A percentile compares a stretch with the other conserved stretches of the same genome.
Evolutionary conservation across 2,888 invertebrate genomes (phyloP).

Genomic region (Cordylochernes scorpioides): DNA sequence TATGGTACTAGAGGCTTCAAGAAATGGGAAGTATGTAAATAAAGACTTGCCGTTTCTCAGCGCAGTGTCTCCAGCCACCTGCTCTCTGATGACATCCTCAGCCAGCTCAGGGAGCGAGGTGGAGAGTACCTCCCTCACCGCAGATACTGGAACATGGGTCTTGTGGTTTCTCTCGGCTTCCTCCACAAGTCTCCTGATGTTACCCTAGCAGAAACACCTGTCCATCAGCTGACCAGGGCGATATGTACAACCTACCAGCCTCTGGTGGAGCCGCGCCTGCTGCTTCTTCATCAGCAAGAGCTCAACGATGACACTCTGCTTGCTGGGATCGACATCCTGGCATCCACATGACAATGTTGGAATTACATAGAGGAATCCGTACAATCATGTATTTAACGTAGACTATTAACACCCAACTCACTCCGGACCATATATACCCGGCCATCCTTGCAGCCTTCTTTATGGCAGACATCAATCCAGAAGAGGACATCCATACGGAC

Average conservation of each 20-base stretch:
- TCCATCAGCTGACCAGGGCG: background rate
- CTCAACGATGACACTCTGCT: constrained; percentile 25
- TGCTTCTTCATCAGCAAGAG: constrained; percentile 24
- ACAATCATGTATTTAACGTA: too few species aligned
- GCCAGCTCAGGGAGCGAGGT: constrained; percentile 14
- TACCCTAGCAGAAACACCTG: constrained; percentile 16
- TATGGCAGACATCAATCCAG: too few species aligned
- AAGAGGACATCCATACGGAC: too few species aligned
- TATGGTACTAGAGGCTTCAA: too few species aligned
- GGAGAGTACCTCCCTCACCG: constrained; percentile 20
- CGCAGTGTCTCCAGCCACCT: too few species aligned
- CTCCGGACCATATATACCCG: too few species aligned
- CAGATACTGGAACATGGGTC: constrained; percentile 18
- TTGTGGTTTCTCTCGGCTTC: constrained; percentile 20
- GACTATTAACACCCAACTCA: too few species aligned
- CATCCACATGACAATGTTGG: constrained; percentile 4
- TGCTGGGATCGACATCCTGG: constrained; percentile 23
- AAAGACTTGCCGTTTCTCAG: too few species aligned
- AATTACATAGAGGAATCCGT: too few species aligned
- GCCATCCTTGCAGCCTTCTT: too few species aligned
- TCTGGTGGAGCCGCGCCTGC: constrained; percentile 22
- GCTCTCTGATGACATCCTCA: too few species aligned
- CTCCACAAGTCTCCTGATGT: constrained; percentile 20
- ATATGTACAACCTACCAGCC: constrained; percentile 19
- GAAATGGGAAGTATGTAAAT: too few species aligned